Conservation (phyloP, 2,113 vertebrate species). For the Macquaria australasica region DNA sequence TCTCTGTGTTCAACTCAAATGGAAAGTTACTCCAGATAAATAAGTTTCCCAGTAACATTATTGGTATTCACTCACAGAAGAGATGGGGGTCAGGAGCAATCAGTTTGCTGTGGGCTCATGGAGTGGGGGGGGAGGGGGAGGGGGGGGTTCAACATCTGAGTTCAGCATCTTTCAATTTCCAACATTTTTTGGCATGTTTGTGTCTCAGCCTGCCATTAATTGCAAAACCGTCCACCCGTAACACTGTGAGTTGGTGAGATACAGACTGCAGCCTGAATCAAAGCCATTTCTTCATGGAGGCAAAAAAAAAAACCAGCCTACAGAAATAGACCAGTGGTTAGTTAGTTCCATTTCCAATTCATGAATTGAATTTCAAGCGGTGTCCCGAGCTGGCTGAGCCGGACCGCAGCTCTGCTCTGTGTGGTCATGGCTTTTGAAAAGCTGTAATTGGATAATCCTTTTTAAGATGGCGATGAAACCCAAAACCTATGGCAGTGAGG, state of each 20-base stretch:
- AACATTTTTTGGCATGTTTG: constrained; percentile 68
- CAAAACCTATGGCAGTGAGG: constrained; percentile 12
- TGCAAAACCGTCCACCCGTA: constrained; percentile 61
- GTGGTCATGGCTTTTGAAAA: constrained; percentile 38
- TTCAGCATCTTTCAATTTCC: constrained; percentile 65
- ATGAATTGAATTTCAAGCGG: constrained; percentile 53
- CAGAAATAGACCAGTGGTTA: constrained; percentile 37
- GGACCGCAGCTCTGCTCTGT: constrained; percentile 12
- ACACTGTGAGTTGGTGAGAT: constrained; percentile 56
- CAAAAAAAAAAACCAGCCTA: background rate
- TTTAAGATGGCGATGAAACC: constrained; percentile 41
- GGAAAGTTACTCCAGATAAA: constrained; percentile 63
- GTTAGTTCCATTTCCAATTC: constrained; percentile 49
- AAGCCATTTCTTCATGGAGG: constrained; percentile 12
- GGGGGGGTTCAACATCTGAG: constrained; percentile 59
- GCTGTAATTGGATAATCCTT: constrained; percentile 59
- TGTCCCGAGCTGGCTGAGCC: constrained; percentile 36
- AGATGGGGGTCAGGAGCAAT: constrained; percentile 76
- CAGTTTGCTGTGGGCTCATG: constrained; percentile 60
- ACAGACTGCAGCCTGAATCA: constrained; percentile 34
- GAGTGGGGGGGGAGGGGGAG: constrained; percentile 46
- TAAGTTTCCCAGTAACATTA: constrained; percentile 67
- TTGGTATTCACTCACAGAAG: constrained; percentile 77
- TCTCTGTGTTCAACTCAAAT: constrained; percentile 51
- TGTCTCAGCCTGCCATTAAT: constrained; percentile 74